Evolutionary conservation across 2,113 vertebrate genomes (phyloP), one percentile per base, ranked within the genome.

Genomic region (Pluvialis apricaria): DNA sequence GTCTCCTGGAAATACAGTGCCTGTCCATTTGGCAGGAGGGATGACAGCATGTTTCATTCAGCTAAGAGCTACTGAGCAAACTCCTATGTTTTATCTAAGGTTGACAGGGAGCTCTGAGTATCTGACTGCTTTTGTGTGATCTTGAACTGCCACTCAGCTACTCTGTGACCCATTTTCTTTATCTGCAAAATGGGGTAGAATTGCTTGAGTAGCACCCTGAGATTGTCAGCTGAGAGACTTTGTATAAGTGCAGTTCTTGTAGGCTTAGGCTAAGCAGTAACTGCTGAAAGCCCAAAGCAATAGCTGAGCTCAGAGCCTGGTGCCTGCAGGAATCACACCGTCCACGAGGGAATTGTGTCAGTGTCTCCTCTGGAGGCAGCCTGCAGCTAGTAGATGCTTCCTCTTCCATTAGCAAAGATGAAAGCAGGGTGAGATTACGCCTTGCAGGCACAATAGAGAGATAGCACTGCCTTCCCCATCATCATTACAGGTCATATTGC

Each of bases 311-410:
- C 69, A 75, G 81, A 77, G 42, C 15, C 70, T 69, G 24, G 1
- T 40, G 57, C 69, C 89, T 61, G 57, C 36, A 91, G 93, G 38
- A 87, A 32, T 40, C 65, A 13, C 16, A 16, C 22, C 51, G 13
- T 0, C 0, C 36, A n/a, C 0, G 0, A 52, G 49, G 29, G 8
- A 91, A n/a, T 13, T 40, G 24, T 64, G 57, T 22, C 40, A 61
- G 9, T 7, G 31, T 10, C 89, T 79, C 29, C 38, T 85, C 49
- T 40, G 49, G 44, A 93, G 11, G 13, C 13, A 82, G 49, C 45
- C 71, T 45, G 62, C 66, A 80, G 70, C 36, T 22, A 36, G 36
- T 10, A 90, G 92, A 57, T 73, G 58, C 57, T 93, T 76, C 66
- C 34, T 79, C 16, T 91, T 82, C 78, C 75, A 69, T 95, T 79